Conservation (phyloP, 2,888 invertebrate genomes). For the Tiliacea citrago region DNA sequence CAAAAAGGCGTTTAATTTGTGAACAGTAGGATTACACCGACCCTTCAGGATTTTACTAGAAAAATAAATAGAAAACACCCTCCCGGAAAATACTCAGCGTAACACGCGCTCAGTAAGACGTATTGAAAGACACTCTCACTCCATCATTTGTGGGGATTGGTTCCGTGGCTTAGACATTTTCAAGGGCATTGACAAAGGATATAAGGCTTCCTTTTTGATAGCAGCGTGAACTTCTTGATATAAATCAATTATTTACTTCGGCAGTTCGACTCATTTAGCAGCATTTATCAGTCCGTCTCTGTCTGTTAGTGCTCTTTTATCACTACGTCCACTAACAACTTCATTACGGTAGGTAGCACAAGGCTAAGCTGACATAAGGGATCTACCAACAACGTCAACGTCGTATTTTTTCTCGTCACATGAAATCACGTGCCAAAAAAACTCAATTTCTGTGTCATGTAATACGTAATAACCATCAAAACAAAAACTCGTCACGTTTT, state of each 20-base stretch:
- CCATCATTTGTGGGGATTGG: constrained; percentile 47
- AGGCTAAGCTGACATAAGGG: constrained; percentile 29
- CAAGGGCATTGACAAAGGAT: constrained; percentile 17
- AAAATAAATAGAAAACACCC: constrained; percentile 22
- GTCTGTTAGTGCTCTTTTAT: neutral
- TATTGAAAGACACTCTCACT: constrained; percentile 39
- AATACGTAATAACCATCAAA: constrained; percentile 63
- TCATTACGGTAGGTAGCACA: neutral
- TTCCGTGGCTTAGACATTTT: constrained; percentile 33
- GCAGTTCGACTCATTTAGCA: neutral
- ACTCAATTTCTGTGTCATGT: constrained; percentile 46
- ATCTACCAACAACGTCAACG: neutral
- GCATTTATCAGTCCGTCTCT: neutral
- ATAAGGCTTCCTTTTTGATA: neutral
- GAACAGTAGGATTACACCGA: no score
- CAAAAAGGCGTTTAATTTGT: no score
- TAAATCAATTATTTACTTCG: neutral
- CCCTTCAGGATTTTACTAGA: constrained; percentile 6
- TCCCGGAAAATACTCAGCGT: constrained; percentile 21
- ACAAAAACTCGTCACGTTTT: constrained; percentile 65
- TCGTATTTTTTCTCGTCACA: constrained; percentile 27
- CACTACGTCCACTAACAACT: neutral
- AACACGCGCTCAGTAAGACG: constrained; percentile 17
- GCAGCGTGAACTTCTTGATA: neutral
- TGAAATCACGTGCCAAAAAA: constrained; percentile 32